phyloP scores from a whole-genome alignment of 2,797 vertebrate species.

The Anniella stebbinsi region DNA sequence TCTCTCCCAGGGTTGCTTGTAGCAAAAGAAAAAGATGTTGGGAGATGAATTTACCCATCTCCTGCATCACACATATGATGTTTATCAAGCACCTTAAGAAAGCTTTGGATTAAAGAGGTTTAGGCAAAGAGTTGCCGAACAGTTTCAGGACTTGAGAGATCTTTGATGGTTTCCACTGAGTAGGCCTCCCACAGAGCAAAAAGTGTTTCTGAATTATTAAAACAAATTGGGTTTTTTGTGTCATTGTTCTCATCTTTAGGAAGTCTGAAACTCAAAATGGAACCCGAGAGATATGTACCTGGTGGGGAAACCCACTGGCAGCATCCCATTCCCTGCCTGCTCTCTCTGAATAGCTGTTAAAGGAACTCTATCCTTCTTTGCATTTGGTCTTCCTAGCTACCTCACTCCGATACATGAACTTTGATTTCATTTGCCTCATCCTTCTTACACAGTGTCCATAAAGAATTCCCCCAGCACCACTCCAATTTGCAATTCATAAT shows the following conservation, averaged over 20 bases:
- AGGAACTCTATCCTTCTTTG: neutral
- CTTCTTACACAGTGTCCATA: slow-evolving; percentile 45
- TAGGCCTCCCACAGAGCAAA: neutral
- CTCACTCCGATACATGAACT: neutral
- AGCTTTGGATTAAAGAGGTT: neutral
- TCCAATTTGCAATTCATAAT: slow-evolving; percentile 52
- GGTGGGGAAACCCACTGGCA: neutral
- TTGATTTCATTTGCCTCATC: neutral
- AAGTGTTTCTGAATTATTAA: neutral
- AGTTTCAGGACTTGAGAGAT: neutral
- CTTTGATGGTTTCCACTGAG: neutral
- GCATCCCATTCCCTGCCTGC: neutral
- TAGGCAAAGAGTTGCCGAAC: neutral
- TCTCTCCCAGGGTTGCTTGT: neutral
- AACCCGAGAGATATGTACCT: neutral
- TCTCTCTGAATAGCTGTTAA: neutral
- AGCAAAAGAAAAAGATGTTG: neutral
- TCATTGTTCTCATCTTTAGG: neutral
- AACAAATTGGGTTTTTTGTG: too few relatives aligned
- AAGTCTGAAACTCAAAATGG: neutral
- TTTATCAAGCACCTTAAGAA: neutral
- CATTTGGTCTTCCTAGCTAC: neutral
- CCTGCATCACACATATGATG: neutral
- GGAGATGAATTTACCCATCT: neutral
- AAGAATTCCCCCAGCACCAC: slow-evolving; percentile 44